Evolutionary conservation across 1,140 invertebrate genomes (phyloP).

Genomic region (Alviniconcha marisindica): DNA sequence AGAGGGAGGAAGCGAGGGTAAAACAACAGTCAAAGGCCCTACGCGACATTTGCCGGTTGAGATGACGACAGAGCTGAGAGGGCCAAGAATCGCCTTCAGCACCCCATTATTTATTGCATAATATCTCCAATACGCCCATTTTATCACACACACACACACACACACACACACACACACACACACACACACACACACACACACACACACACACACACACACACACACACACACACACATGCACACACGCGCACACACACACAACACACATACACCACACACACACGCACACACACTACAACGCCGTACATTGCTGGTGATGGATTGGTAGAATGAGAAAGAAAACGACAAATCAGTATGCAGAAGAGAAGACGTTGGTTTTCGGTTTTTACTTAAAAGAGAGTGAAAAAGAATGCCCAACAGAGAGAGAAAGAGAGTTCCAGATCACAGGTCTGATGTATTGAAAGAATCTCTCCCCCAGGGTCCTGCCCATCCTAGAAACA

Average conservation of each 20-base stretch:
- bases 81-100: no score
- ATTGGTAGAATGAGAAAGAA: neutral
- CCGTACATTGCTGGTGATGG: no score
- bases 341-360: neutral
- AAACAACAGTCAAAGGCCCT: no score
- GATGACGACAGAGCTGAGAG: no score
- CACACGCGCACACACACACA: neutral
- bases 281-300: neutral
- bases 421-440: neutral
- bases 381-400: neutral
- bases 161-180: neutral
- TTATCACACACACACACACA: neutral
- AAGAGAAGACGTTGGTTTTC: no score
- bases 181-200: neutral
- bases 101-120: no score
- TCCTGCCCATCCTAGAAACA: no score
- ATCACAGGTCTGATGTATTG: no score
- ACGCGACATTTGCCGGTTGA: no score
- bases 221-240: neutral
- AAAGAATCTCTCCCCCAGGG: no score
- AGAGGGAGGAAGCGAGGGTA: no score
- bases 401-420: neutral
- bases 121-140: no score
- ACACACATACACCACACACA: neutral
- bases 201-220: neutral